Base-by-base conservation (phyloP, 2,888 invertebrate genomes). In the Ormyrus rosae region DNA sequence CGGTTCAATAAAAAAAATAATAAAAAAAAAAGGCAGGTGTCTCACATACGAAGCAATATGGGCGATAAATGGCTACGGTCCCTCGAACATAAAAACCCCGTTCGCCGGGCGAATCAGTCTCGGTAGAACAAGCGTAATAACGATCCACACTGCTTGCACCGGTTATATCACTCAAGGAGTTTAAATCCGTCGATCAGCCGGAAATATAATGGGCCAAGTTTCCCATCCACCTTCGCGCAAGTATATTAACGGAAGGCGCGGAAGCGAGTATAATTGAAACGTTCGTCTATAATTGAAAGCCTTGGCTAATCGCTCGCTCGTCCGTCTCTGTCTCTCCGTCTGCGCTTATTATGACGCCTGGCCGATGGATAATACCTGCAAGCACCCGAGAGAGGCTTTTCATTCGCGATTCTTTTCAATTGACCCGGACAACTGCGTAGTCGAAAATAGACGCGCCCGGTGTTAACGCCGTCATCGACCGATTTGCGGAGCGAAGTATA, bases 121-220 rank as follows among this genome's bases (percentile, higher is more conserved):
- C 45, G 45, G 46, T n/a, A 56, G 72, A 78, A 73, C 75, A 73
- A 81, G 83, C 78, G 79, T 78, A 78, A 82, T 83, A 77, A 78
- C 78, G 60, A 71, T 64, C 58, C 19, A 34, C 34, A 4, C 34
- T 34, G 34, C 34, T 34, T 13, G 11, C 10, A 4, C 9, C 1
- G 53, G 19, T 34, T 34, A 34, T 34, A 34, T 34, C 34, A 67
- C 10, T 53, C 53, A 2, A 71, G 61, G 53, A 6, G 34, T 8
- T 13, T 6, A 46, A 64, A 56, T 73, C 7, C 10, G 56, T 9
- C 48, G 55, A 56, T 51, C 56, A 56, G 64, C 70, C 53, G 67
- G 67, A 68, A 68, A 34, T 68, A 53, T 19, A 68, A 53, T 45
- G 55, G 45, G 11, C 19, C 9, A 34, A 10, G 55, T 34, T 34